Base-by-base conservation (phyloP, 2,797 vertebrate species). In the Diplodus sargus region DNA sequence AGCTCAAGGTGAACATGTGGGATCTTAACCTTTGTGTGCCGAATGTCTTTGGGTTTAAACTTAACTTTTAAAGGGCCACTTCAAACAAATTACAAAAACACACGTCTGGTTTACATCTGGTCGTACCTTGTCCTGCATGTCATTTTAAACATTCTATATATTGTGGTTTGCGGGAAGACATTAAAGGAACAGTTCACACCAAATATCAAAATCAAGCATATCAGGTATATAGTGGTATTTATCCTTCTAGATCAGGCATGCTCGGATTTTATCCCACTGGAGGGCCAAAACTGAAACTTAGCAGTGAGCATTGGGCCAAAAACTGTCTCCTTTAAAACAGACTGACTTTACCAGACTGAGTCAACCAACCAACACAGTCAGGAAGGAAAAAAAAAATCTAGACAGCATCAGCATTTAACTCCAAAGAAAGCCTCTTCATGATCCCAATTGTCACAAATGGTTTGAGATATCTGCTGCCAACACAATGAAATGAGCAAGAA, bases 1-100 rank as follows among this genome's bases (percentile, higher is more conserved):
- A 18, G 60, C 63, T 77, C 67, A 65, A 82, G 76, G 81, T 85
- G 72, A 84, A 82, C 81, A 78, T 88, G 79, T 85, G 72, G 76
- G 74, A 70, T 79, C 34, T 54, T 45, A 76, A 76, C 73, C 69
- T 76, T 57, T 57, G 54, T 43, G 56, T 28, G 11, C 48, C 47
- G 47, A 62, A 61, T 0, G 17, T 57, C 25, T 70, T 39, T 76
- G 15, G 60, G 72, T 68, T 13, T 30, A 54, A 30, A 54, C 16
- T 67, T 42, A 43, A 52, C 13, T 5, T 59, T 43, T 34, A 30
- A 54, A 79, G n/a, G 4, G 17, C 25, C 17, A 28, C 2, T 57
- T 78, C 25, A 42, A 5, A 52, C 25, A 65, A 63, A 76, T 64
- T 39, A 53, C 54, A 25, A 42, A 64, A 42, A 51, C 23, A 68